Evolutionary conservation across 64 coral and sea anemone genomes (phyloP).

Genomic region (Acropora yongei): DNA sequence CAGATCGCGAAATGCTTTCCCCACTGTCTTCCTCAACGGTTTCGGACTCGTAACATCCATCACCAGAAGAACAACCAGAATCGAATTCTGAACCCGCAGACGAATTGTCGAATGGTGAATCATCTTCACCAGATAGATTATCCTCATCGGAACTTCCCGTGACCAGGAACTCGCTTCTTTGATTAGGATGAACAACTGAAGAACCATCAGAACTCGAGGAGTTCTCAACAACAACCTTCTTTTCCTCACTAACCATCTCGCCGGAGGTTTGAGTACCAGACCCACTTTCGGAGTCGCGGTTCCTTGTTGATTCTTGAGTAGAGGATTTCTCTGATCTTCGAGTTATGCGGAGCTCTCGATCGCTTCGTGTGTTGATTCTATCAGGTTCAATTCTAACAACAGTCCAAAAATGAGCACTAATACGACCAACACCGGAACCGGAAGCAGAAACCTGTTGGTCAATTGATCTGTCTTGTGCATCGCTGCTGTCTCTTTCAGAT

Average conservation of each 20-base stretch:
- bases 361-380: neutral
- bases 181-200: neutral
- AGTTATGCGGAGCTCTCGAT: constrained; percentile 7
- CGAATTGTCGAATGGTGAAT: constrained; percentile 37
- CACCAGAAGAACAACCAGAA: constrained; percentile 38
- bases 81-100: constrained; percentile 27
- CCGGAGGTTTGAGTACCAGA: neutral
- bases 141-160: neutral
- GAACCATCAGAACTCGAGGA: neutral
- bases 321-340: constrained; percentile 15
- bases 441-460: constrained; percentile 30
- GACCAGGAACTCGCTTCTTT: neutral
- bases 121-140: constrained; percentile 23
- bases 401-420: constrained; percentile 46
- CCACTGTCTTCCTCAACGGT: neutral
- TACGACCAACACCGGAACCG: constrained; percentile 37
- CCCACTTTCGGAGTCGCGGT: neutral
- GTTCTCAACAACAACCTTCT: neutral
- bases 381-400: constrained; percentile 35
- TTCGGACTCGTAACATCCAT: constrained; percentile 32
- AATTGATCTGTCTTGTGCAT: neutral
- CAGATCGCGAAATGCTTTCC: constrained; percentile 34
- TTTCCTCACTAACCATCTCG: neutral
- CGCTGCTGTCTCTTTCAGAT: neutral
- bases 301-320: neutral